These are phyloP conservation scores for Xanthia togata DNA, from an alignment of 2,888 invertebrate genomes.

Conservation along the genomic window DNA sequence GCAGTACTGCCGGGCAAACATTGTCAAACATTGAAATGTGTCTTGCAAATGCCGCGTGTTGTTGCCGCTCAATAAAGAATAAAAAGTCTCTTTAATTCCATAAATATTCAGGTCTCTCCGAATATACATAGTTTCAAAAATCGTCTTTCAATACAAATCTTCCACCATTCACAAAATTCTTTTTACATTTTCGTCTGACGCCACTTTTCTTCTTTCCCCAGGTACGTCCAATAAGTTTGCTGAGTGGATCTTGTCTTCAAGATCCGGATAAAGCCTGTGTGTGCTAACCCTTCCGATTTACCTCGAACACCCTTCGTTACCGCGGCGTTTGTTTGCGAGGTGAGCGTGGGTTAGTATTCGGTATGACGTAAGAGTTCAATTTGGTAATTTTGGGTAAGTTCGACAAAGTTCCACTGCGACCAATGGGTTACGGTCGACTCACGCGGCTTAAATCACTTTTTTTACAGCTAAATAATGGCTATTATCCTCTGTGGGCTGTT, in stretches of 20 bases:
- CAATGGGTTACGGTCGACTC: no score
- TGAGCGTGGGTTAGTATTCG: slow-evolving; percentile 1
- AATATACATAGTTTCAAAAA: neutral
- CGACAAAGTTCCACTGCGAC: no score
- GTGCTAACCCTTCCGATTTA: slow-evolving; percentile 56
- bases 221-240: slow-evolving; percentile 47
- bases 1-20: no score
- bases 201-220: slow-evolving; percentile 40
- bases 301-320: slow-evolving; percentile 31
- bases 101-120: neutral
- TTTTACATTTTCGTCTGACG: slow-evolving; percentile 14
- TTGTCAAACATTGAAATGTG: no score
- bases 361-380: neutral
- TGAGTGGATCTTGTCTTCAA: slow-evolving; percentile 43
- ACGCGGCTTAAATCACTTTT: no score
- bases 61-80: no score
- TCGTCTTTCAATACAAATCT: neutral
- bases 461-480: no score
- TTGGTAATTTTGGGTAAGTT: neutral
- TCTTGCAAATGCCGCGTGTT: no score
- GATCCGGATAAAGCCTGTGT: slow-evolving; percentile 27
- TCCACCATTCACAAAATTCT: no score
- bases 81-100: no score
- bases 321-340: slow-evolving; percentile 37
- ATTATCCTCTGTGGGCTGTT: no score